Percentiles rank a stretch among this genome's conserved stretches.
phyloP scores from a whole-genome alignment of 2,113 vertebrate genomes.

The Nanorana parkeri region DNA sequence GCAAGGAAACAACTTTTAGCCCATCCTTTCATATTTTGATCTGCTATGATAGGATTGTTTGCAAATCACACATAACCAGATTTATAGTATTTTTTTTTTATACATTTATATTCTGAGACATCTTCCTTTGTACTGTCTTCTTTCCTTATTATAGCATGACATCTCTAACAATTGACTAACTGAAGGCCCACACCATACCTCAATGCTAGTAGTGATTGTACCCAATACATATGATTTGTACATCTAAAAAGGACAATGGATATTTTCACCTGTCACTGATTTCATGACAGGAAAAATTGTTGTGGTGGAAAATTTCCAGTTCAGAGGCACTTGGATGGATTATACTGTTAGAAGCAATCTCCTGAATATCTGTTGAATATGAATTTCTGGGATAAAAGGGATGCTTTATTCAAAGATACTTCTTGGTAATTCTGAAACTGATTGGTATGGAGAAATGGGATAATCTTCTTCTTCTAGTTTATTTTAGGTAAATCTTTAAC shows the following conservation, averaged over 20 bases:
- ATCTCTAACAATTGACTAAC: conserved; percentile 9
- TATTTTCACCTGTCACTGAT: conserved; percentile 52
- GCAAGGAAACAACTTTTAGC: not conserved
- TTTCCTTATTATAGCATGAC: not conserved
- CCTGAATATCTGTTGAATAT: conserved; percentile 34
- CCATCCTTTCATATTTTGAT: not conserved
- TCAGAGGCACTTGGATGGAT: conserved; percentile 20
- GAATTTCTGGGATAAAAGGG: conserved; percentile 14
- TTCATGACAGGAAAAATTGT: conserved; percentile 41
- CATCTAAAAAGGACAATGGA: conserved; percentile 16
- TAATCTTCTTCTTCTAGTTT: conserved; percentile 30
- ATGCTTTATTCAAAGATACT: conserved; percentile 48
- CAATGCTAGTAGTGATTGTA: not conserved
- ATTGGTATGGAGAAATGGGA: conserved; percentile 9
- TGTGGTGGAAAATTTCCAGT: conserved; percentile 38
- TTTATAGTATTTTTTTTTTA: not conserved
- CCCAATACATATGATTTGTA: conserved; percentile 42
- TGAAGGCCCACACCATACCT: not conserved
- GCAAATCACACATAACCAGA: conserved; percentile 19
- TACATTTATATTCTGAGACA: not conserved
- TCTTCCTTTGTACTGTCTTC: not conserved
- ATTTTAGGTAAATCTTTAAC: conserved; percentile 42
- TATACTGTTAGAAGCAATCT: conserved; percentile 36
- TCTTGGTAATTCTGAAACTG: conserved; percentile 22
- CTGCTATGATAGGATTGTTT: not conserved